phyloP scores from a whole-genome alignment of 2,888 invertebrate species.

The Nemotelus pantherinus region DNA sequence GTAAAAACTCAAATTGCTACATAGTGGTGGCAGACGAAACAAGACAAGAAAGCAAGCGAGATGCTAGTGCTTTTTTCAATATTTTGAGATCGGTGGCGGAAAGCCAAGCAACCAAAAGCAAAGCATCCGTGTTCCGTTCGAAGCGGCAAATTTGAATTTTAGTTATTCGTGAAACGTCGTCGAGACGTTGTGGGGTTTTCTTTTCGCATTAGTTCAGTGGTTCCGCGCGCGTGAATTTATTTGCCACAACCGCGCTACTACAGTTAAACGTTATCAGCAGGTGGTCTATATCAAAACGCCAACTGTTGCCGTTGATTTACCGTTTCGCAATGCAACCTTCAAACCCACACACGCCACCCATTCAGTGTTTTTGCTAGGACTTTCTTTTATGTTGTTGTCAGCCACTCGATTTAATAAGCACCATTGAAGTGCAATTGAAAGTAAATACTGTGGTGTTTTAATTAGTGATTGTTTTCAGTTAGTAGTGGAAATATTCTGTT shows the following conservation, averaged over 20 bases:
- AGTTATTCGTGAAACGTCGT: conserved; percentile 30
- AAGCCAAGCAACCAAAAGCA: not conserved
- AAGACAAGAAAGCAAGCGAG: no score
- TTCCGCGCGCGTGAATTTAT: not conserved
- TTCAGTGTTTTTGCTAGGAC: not conserved
- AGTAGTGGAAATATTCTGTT: not conserved
- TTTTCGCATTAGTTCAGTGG: not conserved
- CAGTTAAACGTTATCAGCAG: conserved; percentile 24
- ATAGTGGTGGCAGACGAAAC: not conserved
- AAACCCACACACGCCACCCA: not conserved
- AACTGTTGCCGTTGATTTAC: not conserved
- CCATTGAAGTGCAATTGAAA: not conserved
- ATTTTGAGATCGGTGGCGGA: no score
- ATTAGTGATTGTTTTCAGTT: not conserved
- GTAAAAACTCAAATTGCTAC: conserved; percentile 32
- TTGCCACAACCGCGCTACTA: not conserved
- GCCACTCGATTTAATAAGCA: not conserved
- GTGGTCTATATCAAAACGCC: not conserved
- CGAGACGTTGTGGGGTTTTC: conserved; percentile 2
- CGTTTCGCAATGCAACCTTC: not conserved
- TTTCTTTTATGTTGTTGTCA: conserved; percentile 10
- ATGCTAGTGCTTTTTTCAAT: not conserved
- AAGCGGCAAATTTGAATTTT: conserved; percentile 21
- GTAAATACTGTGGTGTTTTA: not conserved
- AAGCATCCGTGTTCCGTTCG: not conserved